Evolutionary conservation across 1,140 invertebrate species (phyloP).

Genomic region (Brevipalpus yothersi): DNA sequence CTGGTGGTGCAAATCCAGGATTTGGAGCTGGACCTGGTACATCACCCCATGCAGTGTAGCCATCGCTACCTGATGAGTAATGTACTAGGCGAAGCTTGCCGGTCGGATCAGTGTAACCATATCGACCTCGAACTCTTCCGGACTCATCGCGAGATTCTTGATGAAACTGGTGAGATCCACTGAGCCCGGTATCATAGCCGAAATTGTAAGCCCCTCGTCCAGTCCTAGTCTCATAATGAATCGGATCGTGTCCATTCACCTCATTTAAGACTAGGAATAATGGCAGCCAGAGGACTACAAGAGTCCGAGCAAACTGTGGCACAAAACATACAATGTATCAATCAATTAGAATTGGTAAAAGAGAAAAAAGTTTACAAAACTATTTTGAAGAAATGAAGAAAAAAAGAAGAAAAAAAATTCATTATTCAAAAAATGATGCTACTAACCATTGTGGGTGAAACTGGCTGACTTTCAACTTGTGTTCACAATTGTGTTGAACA

Average conservation of each 20-base stretch:
- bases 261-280: not conserved
- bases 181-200: conserved; percentile 58
- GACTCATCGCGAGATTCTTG: conserved; percentile 60
- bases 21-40: not conserved
- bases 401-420: too few species aligned
- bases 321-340: too few species aligned
- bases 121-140: conserved; percentile 61
- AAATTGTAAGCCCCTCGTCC: conserved; percentile 56
- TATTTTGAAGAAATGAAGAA: too few species aligned
- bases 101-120: conserved; percentile 63
- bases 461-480: too few species aligned
- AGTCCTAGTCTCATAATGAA: conserved; percentile 12
- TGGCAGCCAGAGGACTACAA: too few species aligned
- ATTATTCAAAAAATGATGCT: too few species aligned
- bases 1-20: not conserved
- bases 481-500: too few species aligned
- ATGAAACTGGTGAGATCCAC: conserved; percentile 44
- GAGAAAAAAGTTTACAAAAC: too few species aligned
- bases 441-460: too few species aligned
- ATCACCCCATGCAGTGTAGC: conserved; percentile 5
- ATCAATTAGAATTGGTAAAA: too few species aligned
- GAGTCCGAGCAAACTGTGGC: too few species aligned
- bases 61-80: conserved; percentile 50
- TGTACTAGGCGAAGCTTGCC: conserved; percentile 64
- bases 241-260: conserved; percentile 6